These are phyloP conservation scores for Leucozona laternaria DNA, from an alignment of 2,888 invertebrate genomes.

Conservation along the genomic window DNA sequence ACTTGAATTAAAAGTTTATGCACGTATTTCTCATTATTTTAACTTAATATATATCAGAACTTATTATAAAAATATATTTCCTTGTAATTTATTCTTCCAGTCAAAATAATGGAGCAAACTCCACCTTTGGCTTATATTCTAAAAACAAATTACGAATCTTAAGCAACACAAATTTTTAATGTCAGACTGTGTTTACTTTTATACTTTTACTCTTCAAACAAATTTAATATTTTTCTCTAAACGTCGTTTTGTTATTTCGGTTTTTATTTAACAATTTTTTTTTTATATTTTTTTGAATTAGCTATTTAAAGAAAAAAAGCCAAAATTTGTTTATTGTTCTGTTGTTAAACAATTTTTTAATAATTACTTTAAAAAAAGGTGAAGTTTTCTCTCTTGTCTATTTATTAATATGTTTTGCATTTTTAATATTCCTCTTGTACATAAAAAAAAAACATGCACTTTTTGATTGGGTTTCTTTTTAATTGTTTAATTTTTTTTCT, in stretches of 20 bases:
- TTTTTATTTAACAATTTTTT: slow-evolving; percentile 47
- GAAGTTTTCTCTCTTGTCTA: slow-evolving; percentile 82
- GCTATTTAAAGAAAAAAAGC: slow-evolving; percentile 42
- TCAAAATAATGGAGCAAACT: slow-evolving; percentile 82
- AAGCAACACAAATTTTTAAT: slow-evolving; percentile 65
- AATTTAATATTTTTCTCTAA: not conserved
- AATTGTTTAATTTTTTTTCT: slow-evolving; percentile 45
- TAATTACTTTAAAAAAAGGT: slow-evolving; percentile 79
- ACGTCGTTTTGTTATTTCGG: slow-evolving; percentile 21
- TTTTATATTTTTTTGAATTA: slow-evolving; percentile 32
- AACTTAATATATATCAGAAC: slow-evolving; percentile 45
- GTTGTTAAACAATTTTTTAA: slow-evolving; percentile 48
- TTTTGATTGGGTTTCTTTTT: slow-evolving; percentile 65
- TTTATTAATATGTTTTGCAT: slow-evolving; percentile 70
- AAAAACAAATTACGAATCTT: slow-evolving; percentile 58
- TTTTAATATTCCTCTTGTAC: slow-evolving; percentile 68
- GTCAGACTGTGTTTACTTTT: slow-evolving; percentile 56
- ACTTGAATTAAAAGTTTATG: not conserved
- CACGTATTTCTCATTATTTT: slow-evolving; percentile 79
- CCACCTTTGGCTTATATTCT: slow-evolving; percentile 81
- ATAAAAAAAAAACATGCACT: slow-evolving; percentile 65
- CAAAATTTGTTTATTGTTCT: slow-evolving; percentile 76
- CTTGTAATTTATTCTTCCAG: slow-evolving; percentile 68
- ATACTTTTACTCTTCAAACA: not conserved
- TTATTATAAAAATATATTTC: slow-evolving; percentile 42